Conservation (phyloP, 2,113 vertebrate species). For the Notarius quadriscutis region DNA sequence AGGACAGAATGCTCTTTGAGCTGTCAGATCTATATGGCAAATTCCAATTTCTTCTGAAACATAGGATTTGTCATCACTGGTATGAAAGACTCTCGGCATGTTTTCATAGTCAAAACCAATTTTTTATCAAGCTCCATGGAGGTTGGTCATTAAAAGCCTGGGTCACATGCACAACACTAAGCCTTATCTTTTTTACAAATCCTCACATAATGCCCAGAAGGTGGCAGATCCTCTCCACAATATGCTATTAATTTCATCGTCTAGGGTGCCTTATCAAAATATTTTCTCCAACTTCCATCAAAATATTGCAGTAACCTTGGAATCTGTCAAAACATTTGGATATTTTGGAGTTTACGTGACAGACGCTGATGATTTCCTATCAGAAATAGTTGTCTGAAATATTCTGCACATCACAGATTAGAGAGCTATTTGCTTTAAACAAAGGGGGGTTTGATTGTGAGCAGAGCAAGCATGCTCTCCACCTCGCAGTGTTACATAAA, state of each 20-base stretch:
- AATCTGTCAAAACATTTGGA: slow-evolving; percentile 72
- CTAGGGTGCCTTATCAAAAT: slow-evolving; percentile 68
- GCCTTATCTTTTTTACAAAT: slow-evolving; percentile 55
- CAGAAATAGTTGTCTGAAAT: slow-evolving; percentile 58
- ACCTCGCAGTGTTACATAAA: slow-evolving; percentile 63
- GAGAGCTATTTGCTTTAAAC: slow-evolving; percentile 64
- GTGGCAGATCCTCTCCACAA: slow-evolving; percentile 56
- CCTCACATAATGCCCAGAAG: slow-evolving; percentile 53
- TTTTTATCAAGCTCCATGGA: slow-evolving; percentile 20
- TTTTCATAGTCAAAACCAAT: slow-evolving; percentile 31
- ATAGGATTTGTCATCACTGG: slow-evolving; percentile 23
- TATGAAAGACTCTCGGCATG: slow-evolving; percentile 16
- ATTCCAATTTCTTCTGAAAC: slow-evolving; percentile 31
- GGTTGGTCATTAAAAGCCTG: slow-evolving; percentile 47
- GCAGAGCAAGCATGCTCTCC: slow-evolving; percentile 54
- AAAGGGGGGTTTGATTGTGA: slow-evolving; percentile 68
- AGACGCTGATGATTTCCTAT: slow-evolving; percentile 49
- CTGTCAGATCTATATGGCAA: slow-evolving; percentile 1
- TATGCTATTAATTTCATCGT: slow-evolving; percentile 63
- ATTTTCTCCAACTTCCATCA: slow-evolving; percentile 66
- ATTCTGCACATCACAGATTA: slow-evolving; percentile 59
- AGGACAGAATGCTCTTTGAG: slow-evolving; percentile 20
- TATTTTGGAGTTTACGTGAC: slow-evolving; percentile 67
- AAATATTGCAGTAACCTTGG: slow-evolving; percentile 73
- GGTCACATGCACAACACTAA: slow-evolving; percentile 43